phyloP scores from a whole-genome alignment of 2,797 vertebrate genomes.

The Kryptolebias ocellatus region DNA sequence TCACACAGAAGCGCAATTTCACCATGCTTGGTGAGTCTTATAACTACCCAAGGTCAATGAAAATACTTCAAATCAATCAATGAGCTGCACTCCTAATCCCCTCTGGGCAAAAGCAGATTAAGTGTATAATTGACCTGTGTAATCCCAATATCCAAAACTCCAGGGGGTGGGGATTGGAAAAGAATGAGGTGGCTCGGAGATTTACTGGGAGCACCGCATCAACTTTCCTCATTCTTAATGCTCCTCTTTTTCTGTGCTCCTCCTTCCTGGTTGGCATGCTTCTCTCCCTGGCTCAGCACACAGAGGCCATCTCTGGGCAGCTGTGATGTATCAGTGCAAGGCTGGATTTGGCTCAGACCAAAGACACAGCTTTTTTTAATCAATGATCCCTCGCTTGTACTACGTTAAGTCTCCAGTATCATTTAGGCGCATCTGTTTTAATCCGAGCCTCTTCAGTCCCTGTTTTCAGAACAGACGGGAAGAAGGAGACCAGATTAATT shows the following conservation, averaged over 20 bases:
- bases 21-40: constrained; percentile 83
- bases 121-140: constrained; percentile 99
- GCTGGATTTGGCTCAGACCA: constrained; percentile 89
- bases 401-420: constrained; percentile 82
- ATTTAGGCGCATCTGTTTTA: constrained; percentile 97
- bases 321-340: constrained; percentile 78
- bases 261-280: constrained; percentile 13
- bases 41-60: constrained; percentile 94
- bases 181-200: constrained; percentile 12
- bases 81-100: constrained; percentile 89
- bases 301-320: constrained; percentile 24
- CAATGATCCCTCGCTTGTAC: constrained; percentile 88
- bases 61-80: constrained; percentile 96
- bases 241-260: not conserved
- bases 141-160: constrained; percentile 91
- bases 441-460: constrained; percentile 91
- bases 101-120: constrained; percentile 90
- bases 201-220: constrained; percentile 23
- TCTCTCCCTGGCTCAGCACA: constrained; percentile 1
- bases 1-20: constrained; percentile 87
- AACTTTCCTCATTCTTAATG: constrained; percentile 23
- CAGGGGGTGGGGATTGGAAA: constrained; percentile 8
- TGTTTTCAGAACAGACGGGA: constrained; percentile 87
- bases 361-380: constrained; percentile 97
- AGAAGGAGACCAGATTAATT: constrained; percentile 83